Evolutionary conservation across 2,888 invertebrate genomes (phyloP), one percentile per base, ranked within the genome.

Genomic region (Callinectes sapidus): DNA sequence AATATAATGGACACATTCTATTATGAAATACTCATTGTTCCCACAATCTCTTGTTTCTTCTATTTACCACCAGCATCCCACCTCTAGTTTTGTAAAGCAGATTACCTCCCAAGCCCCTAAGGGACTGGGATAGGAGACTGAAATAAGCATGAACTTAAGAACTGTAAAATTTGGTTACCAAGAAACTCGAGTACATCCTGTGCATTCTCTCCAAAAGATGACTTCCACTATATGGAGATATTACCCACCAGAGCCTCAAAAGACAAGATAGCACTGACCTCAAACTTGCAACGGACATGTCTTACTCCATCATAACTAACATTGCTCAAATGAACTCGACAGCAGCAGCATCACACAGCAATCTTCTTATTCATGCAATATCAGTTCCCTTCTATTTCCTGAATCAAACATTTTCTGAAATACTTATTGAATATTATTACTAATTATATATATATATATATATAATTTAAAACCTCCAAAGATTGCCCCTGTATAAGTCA

Each of bases 401-500:
- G 23, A 71, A 71, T n/a, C 13, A 39, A 3, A 71, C 71, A 71
- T 71, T 28, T 10, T 13, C 71, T 5, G n/a, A 71, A 71, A 10
- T 71, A 71, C 71, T 71, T 28, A n/a, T 71, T 5, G n/a, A 71
- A 23, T 61, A 18, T 61, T 18, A 61, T 23, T 61, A 61, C 61
- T 23, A 48, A 48, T 8, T 8, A 81, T 42, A 90, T 90, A 77
- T 5, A 35, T 32, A 66, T 48, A 90, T 90, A 48, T 54, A 89
- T 14, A 89, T 10, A 48, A 8, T 8, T 48, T 48, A 48, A 48
- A 48, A 48, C 48, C 48, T 48, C 48, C 48, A 48, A 48, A 48
- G 48, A 8, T 48, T 48, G 48, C 8, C 48, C 3, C 10, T 48
- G 10, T 48, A 48, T 48, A 48, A 48, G 48, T 10, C 0, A 48